Base-by-base conservation (phyloP, 2,113 vertebrate species). In the Mola mola region DNA sequence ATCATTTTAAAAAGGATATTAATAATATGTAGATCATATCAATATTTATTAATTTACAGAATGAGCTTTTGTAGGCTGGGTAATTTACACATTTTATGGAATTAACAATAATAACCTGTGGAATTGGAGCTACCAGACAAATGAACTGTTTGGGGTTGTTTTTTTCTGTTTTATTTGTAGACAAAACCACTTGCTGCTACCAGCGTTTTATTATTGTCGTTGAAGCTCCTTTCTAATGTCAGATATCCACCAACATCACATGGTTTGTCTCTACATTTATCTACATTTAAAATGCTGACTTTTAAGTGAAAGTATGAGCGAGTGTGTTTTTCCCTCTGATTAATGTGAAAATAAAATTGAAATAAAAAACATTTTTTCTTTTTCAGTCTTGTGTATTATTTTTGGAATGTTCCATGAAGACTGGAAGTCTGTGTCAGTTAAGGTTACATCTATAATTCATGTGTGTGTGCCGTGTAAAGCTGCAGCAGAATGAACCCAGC, bases 31-130 rank as follows among this genome's bases (percentile, higher is more conserved):
- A n/a, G n/a, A n/a, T n/a, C 38, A 53, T 63, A 43, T 77, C 44
- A 71, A 43, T 92, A 87, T 90, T 90, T 88, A 89, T 90, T 56
- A 80, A 80, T 71, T 73, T 66, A 79, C 59, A 79, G 46, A 76
- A 75, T 82, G 19, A 78, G n/a, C 46, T 72, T 19, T 71, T 84
- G 66, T 57, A 65, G 66, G 22, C 28, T 28, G 55, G 24, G 28
- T 3, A 36, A 21, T 57, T 12, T 25, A 47, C 21, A 58, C 22
- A 10, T 70, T 51, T 82, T 68, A 8, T 82, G 60, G 79, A 48
- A 70, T 69, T 68, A 51, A 41, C 21, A 44, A 73, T n/a, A 66
- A 49, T 59, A 44, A 73, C 63, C 67, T 65, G 76, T 81, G 70
- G 66, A 81, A 66, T 52, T 66, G 20, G 44, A 76, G n/a, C 9